Conservation (phyloP, 1,140 invertebrate genomes). For the Andricus grossulariae region DNA sequence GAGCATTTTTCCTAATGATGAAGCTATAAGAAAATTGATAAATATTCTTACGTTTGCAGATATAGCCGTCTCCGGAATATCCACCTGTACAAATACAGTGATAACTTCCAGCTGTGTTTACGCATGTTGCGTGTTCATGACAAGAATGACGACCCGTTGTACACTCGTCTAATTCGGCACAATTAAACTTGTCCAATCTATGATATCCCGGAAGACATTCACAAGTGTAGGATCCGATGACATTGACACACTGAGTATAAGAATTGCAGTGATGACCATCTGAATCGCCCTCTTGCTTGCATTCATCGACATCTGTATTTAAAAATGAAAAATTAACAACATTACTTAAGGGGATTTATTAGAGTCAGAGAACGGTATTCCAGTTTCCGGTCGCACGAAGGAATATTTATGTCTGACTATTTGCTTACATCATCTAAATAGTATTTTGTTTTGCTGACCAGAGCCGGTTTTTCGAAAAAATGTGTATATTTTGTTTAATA, state of each 20-base stretch:
- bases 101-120: constrained; percentile 91
- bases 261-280: constrained; percentile 88
- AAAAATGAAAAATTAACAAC: neutral
- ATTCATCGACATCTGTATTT: constrained; percentile 87
- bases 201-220: constrained; percentile 88
- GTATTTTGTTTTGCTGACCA: too few relatives aligned
- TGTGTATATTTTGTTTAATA: too few relatives aligned
- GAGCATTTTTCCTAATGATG: neutral
- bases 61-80: constrained; percentile 88
- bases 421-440: too few relatives aligned
- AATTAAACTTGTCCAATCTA: constrained; percentile 86
- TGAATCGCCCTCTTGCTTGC: constrained; percentile 82
- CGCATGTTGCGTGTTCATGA: constrained; percentile 86
- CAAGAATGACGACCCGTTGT: constrained; percentile 82
- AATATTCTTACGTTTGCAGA: constrained; percentile 84
- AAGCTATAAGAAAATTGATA: too few relatives aligned
- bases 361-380: too few relatives aligned
- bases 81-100: constrained; percentile 88
- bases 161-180: constrained; percentile 89
- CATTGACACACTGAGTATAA: constrained; percentile 89
- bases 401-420: too few relatives aligned
- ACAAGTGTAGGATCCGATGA: constrained; percentile 86
- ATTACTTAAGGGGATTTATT: too few relatives aligned
- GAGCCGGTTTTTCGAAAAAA: too few relatives aligned
- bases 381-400: too few relatives aligned